Base-by-base conservation (phyloP, 2,113 vertebrate species). In the Hypanus sabinus region DNA sequence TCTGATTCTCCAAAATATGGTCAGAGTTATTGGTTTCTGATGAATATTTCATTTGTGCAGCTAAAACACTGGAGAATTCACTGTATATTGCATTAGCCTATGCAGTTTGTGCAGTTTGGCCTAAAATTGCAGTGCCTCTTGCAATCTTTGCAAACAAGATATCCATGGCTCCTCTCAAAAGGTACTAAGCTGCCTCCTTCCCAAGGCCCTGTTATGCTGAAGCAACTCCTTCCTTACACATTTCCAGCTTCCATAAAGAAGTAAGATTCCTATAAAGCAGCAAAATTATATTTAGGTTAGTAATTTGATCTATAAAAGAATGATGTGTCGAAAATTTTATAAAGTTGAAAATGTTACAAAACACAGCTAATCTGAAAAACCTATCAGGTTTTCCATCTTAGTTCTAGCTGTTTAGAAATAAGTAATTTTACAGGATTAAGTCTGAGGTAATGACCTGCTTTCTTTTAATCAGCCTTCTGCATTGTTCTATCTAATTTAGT, bases 41-140 rank as follows among this genome's bases (percentile, higher is more conserved):
- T 95, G 99, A 98, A 96, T 99, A 97, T 94, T 99, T 99, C 98
- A 99, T 98, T 95, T 99, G 99, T 0, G 98, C 98, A 16, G 98
- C 97, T 90, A 99, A 95, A 36, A 98, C 98, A 0, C 98, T 98
- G 85, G 98, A 99, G 96, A 99, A 99, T 95, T 99, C 99, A 27
- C 99, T 99, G 97, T 99, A 99, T 98, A 99, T 99, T 94, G 99
- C 99, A 0, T 99, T 99, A 33, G 99, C 99, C 70, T 99, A 97
- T 2, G 99, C 99, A 0, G 99, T 99, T 96, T 99, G 99, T 0
- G 99, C 99, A 62, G 98, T 96, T 0, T 99, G 30, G 98, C 99
- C 96, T 99, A 99, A 95, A 99, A 99, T 2, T 98, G 97, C 46
- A 46, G 46, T 46, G 46, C 46, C 46, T 46, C 46, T 46, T 46